Evolutionary conservation across 2,888 invertebrate genomes (phyloP).

Genomic region (Drosophila lacicola): DNA sequence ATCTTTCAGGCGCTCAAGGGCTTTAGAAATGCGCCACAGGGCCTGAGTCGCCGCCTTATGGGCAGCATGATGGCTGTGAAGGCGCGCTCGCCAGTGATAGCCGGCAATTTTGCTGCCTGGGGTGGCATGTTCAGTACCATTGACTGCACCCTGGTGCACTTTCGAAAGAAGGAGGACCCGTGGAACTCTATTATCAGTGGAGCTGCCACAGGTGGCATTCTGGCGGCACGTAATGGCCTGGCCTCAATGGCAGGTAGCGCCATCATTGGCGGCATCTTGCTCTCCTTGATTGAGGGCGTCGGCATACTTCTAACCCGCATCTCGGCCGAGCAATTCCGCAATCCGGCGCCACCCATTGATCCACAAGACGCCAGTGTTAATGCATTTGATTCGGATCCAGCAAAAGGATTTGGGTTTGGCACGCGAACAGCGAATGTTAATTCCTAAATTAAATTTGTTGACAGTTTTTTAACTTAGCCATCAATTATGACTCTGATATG

Average conservation of each 20-base stretch:
- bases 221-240: slow-evolving; percentile 63
- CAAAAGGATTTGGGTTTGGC: slow-evolving; percentile 37
- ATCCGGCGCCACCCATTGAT: slow-evolving; percentile 30
- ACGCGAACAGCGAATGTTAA: slow-evolving; percentile 44
- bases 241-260: slow-evolving; percentile 70
- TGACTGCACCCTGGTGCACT: slow-evolving; percentile 62
- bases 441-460: slow-evolving; percentile 45
- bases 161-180: slow-evolving; percentile 69
- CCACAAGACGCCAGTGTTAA: slow-evolving; percentile 20
- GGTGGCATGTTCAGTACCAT: slow-evolving; percentile 67
- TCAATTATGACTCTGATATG: not conserved
- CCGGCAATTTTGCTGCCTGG: slow-evolving; percentile 70
- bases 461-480: not conserved
- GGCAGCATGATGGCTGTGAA: slow-evolving; percentile 63
- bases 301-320: slow-evolving; percentile 64
- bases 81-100: slow-evolving; percentile 56
- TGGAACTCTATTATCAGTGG: slow-evolving; percentile 74
- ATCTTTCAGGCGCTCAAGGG: slow-evolving; percentile 99
- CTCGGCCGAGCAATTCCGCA: slow-evolving; percentile 64
- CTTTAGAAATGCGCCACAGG: slow-evolving; percentile 97
- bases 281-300: slow-evolving; percentile 63
- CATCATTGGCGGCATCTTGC: slow-evolving; percentile 60
- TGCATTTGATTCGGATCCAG: slow-evolving; percentile 29
- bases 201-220: slow-evolving; percentile 67
- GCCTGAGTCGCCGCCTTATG: slow-evolving; percentile 61